Base-by-base conservation (phyloP, 2,888 invertebrate species). In the Nowickia ferox region DNA sequence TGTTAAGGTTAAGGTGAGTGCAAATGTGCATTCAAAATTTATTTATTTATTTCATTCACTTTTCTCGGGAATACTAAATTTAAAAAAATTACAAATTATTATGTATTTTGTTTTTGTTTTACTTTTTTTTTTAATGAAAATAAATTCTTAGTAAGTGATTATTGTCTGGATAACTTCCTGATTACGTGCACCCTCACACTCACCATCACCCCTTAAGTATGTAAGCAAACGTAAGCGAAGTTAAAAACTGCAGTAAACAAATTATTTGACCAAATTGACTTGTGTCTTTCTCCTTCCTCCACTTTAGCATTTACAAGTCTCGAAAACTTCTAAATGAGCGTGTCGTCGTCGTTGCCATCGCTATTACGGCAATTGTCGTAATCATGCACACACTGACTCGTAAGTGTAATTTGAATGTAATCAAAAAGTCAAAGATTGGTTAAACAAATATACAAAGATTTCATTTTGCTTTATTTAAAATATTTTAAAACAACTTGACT, bases 111-210 rank as follows among this genome's bases (percentile, higher is more conserved):
- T 9, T 17, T 15, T 65, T 30, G 17, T 48, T 22, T 30, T n/a
- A n/a, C n/a, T 15, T 17, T n/a, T 46, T 15, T 55, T 65, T 48
- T 76, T 9, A 59, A 42, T 42, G 42, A 61, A 53, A 63, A 53
- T 63, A 76, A 72, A 66, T 78, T 77, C 72, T 84, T 77, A 66
- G 57, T 83, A 72, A 84, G 72, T 80, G 83, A 83, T 65, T 80
- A 76, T 71, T 76, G 86, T 86, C 86, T 86, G 86, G 83, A 83
- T 79, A 83, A 83, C 83, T 86, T 86, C 86, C 86, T 86, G 83
- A 86, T 86, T 86, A 86, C 65, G 66, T 71, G 30, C 30, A 9
- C 48, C 13, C 6, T 15, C 48, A 48, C 19, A 17, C 38, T n/a
- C 19, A 71, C 42, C 40, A 1, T 55, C 38, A 15, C 61, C 69